A percentile compares a stretch with the other conserved stretches of the same genome.
phyloP scores from a whole-genome alignment of 2,797 vertebrate genomes.

The Picus viridis region DNA sequence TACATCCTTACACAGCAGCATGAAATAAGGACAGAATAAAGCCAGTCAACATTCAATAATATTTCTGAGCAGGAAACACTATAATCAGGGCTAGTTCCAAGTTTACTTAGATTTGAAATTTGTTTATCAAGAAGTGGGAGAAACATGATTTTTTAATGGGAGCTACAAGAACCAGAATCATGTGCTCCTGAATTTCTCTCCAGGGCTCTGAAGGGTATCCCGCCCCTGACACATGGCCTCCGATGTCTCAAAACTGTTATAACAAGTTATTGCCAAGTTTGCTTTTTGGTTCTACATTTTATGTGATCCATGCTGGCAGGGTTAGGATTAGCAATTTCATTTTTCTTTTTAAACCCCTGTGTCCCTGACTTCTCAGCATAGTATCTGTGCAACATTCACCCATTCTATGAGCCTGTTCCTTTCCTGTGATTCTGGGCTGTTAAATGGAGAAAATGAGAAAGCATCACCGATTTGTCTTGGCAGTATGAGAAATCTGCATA shows the following conservation, averaged over 20 bases:
- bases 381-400: not conserved
- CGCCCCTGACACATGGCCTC: not conserved
- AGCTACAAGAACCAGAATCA: not conserved
- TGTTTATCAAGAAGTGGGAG: not conserved
- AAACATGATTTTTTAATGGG: not conserved
- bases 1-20: not conserved
- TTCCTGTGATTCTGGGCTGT: not conserved
- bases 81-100: not conserved
- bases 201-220: not conserved
- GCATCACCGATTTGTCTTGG: not conserved
- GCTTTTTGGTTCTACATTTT: not conserved
- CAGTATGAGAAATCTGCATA: not conserved
- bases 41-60: not conserved
- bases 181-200: not conserved
- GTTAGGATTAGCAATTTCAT: not conserved
- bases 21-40: constrained; percentile 5
- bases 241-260: not conserved
- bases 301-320: not conserved
- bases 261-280: not conserved
- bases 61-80: not conserved
- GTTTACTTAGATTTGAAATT: not conserved
- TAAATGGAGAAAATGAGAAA: not conserved
- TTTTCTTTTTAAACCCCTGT: not conserved
- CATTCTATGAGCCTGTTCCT: not conserved
- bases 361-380: not conserved